Percentiles rank a stretch among this genome's conserved stretches.
Conservation (phyloP, 2,888 invertebrate genomes). For the Parochlus steinenii region DNA sequence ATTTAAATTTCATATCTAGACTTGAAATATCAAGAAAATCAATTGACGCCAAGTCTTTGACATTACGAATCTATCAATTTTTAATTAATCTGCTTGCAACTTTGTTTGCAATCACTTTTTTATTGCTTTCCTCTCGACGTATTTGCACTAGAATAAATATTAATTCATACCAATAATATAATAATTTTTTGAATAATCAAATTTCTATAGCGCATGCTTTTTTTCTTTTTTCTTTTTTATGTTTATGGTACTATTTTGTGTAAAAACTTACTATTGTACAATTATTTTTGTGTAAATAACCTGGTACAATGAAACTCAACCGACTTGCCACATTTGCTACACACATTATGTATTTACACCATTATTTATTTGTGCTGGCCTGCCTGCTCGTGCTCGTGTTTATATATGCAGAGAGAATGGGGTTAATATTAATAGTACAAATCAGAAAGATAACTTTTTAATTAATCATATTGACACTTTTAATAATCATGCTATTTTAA, state of each 20-base stretch:
- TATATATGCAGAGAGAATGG: constrained; percentile 10
- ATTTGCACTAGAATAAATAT: too few relatives aligned
- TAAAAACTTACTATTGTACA: constrained; percentile 3
- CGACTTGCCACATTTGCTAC: constrained; percentile 4
- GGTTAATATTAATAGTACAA: constrained; percentile 8
- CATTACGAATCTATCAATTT: too few relatives aligned
- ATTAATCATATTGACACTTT: constrained; percentile 7
- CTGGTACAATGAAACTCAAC: background rate
- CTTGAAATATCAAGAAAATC: too few relatives aligned
- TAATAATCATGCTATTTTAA: constrained; percentile 9
- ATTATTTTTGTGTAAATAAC: constrained; percentile 8
- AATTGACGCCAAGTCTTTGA: too few relatives aligned
- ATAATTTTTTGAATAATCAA: too few relatives aligned
- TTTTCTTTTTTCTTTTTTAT: constrained; percentile 5
- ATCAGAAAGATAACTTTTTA: constrained; percentile 7
- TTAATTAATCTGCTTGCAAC: too few relatives aligned
- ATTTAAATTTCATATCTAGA: too few relatives aligned
- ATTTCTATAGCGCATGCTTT: constrained; percentile 13
- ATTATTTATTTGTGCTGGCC: background rate
- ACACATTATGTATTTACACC: constrained; percentile 10
- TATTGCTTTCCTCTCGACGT: too few relatives aligned
- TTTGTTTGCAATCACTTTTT: too few relatives aligned
- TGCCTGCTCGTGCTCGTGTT: constrained; percentile 11
- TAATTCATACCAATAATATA: too few relatives aligned
- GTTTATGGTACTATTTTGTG: constrained; percentile 2